Percentiles rank a stretch among this genome's conserved stretches.
Evolutionary conservation across 2,797 vertebrate species (phyloP).

Genomic region (Helarctos malayanus): DNA sequence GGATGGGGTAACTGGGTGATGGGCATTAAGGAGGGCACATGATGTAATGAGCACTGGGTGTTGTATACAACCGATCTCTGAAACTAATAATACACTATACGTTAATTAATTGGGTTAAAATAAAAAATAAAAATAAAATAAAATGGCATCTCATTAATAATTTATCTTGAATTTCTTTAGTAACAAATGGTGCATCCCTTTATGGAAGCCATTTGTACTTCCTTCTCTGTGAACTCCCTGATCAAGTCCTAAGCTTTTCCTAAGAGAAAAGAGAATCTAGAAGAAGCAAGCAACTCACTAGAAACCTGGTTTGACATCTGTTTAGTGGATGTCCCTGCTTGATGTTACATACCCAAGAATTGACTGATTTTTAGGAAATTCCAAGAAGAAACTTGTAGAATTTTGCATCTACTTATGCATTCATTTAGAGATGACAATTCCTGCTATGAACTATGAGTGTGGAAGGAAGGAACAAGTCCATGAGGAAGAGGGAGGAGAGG

Average conservation of each 20-base stretch:
- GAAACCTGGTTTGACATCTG: neutral
- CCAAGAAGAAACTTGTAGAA: neutral
- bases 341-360: neutral
- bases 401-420: neutral
- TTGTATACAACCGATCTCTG: neutral
- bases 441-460: neutral
- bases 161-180: constrained; percentile 25
- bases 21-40: neutral
- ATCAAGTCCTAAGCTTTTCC: neutral
- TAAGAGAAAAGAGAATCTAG: neutral
- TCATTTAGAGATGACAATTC: neutral
- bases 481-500: neutral
- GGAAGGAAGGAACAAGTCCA: neutral
- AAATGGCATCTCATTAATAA: neutral
- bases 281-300: constrained; percentile 4
- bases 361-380: neutral
- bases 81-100: neutral
- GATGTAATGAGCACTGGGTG: neutral
- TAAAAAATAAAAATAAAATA: neutral
- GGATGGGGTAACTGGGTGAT: neutral
- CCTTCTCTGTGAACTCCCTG: neutral
- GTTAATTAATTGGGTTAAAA: neutral
- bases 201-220: neutral
- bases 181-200: neutral
- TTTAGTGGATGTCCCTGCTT: neutral